These are phyloP conservation scores for Limonius californicus DNA, from an alignment of 1,140 invertebrate genomes.

Conservation along the genomic window DNA sequence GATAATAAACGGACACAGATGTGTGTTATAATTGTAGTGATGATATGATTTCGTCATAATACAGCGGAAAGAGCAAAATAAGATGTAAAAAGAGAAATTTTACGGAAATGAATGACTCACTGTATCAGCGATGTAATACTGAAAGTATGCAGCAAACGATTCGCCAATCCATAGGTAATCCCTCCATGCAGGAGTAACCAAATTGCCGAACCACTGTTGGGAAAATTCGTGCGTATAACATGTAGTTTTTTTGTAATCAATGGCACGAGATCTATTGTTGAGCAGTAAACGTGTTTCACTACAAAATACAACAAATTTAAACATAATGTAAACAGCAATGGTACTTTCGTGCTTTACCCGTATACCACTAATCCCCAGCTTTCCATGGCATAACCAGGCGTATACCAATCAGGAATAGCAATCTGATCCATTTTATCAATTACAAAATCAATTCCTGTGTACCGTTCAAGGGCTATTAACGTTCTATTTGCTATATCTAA, in stretches of 20 bases:
- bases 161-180: neutral
- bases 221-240: constrained; percentile 41
- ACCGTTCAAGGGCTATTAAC: constrained; percentile 41
- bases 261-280: too few relatives aligned
- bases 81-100: too few relatives aligned
- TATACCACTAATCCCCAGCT: constrained; percentile 76
- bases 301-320: too few relatives aligned
- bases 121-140: constrained; percentile 1
- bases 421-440: constrained; percentile 63
- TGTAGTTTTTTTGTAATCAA: constrained; percentile 48
- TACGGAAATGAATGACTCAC: too few relatives aligned
- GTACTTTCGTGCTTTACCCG: constrained; percentile 50
- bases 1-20: too few relatives aligned
- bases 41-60: too few relatives aligned
- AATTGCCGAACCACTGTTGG: constrained; percentile 1
- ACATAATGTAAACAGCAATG: too few relatives aligned
- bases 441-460: constrained; percentile 52
- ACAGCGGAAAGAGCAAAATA: too few relatives aligned
- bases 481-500: neutral
- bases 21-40: too few relatives aligned
- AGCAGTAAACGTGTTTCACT: too few relatives aligned
- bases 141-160: neutral
- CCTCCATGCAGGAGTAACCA: neutral
- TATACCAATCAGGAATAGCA: constrained; percentile 63
- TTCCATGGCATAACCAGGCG: constrained; percentile 67